These are phyloP conservation scores for Heterodera filipjevi DNA, from an alignment of 2,888 invertebrate species.

Conservation along the genomic window DNA sequence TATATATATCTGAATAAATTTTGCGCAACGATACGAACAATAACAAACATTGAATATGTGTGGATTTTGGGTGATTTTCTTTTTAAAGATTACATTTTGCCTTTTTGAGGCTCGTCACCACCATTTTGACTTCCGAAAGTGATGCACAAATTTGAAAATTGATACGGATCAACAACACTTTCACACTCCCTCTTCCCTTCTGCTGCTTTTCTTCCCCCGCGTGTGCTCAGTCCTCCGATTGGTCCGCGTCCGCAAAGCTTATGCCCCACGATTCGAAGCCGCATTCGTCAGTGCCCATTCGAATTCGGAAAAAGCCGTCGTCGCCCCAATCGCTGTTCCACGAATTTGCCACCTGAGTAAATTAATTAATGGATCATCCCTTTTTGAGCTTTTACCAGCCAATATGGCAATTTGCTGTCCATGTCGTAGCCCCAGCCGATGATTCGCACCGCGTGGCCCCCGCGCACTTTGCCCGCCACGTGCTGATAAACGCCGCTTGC, in stretches of 20 bases:
- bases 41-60: too few relatives aligned
- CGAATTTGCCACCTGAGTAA: neutral
- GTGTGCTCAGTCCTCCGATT: too few relatives aligned
- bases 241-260: neutral
- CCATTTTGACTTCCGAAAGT: too few relatives aligned
- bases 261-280: neutral
- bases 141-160: too few relatives aligned
- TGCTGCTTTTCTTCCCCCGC: too few relatives aligned
- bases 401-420: constrained; percentile 12
- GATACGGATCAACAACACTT: too few relatives aligned
- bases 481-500: constrained; percentile 13
- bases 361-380: neutral
- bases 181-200: too few relatives aligned
- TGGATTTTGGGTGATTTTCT: too few relatives aligned
- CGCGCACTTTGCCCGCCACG: neutral
- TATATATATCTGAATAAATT: too few relatives aligned
- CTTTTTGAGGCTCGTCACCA: too few relatives aligned
- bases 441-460: constrained; percentile 22
- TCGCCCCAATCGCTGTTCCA: neutral
- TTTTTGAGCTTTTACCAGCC: neutral
- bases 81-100: too few relatives aligned
- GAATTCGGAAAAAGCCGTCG: neutral
- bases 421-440: constrained; percentile 20
- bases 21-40: too few relatives aligned
- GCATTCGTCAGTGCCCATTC: neutral